These are phyloP conservation scores for Eulemur rufifrons DNA, from an alignment of 2,113 vertebrate species.

Conservation along the genomic window DNA sequence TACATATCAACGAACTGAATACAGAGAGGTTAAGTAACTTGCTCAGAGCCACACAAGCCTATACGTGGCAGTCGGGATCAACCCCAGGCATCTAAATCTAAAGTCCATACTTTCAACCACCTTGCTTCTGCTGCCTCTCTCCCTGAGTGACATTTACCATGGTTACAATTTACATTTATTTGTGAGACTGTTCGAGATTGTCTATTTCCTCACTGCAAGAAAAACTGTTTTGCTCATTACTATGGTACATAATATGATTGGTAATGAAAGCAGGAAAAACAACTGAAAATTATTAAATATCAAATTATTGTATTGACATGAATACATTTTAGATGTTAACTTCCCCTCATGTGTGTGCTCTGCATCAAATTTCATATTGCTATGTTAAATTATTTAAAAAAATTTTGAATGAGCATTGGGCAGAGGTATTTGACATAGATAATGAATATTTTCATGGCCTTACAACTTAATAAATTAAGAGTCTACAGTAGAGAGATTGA, in stretches of 20 bases:
- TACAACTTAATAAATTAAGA: slow-evolving; percentile 46
- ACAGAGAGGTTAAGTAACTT: neutral
- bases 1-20: neutral
- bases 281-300: neutral
- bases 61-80: accelerated
- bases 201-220: neutral
- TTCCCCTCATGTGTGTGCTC: neutral
- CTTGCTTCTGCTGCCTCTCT: neutral
- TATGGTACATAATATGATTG: neutral
- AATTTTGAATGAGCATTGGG: neutral
- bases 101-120: neutral
- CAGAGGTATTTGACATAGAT: slow-evolving; percentile 29
- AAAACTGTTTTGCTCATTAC: neutral
- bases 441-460: slow-evolving; percentile 48
- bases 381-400: slow-evolving; percentile 39
- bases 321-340: neutral
- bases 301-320: neutral
- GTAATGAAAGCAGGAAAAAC: slow-evolving; percentile 9
- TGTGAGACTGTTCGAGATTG: neutral
- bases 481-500: slow-evolving; percentile 44
- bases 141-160: neutral
- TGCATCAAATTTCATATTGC: neutral
- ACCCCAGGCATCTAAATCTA: neutral
- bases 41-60: neutral
- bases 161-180: neutral